Base-by-base conservation (phyloP, 1,140 invertebrate species). In the Daktulosphaira vitifoliae region DNA sequence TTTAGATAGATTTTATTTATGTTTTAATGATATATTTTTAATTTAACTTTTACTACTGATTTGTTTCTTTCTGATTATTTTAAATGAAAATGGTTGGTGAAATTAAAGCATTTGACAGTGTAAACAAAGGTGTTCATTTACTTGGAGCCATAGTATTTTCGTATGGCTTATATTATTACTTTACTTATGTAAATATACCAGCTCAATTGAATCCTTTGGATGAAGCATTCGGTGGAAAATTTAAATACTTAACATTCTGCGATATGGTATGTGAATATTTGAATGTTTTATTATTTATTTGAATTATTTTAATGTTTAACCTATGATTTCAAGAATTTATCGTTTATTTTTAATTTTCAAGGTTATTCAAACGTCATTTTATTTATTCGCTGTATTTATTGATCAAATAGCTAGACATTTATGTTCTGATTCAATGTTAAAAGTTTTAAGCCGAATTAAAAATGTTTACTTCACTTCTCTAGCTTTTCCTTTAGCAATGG, bases 161-260 rank as follows among this genome's bases (percentile, higher is more conserved):
- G 59, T 88, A 83, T 29, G 42, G 38, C 13, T 39, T 62, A 0
- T 62, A 46, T 16, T 62, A 89, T 76, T 85, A 80, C 72, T 78
- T 70, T 59, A 83, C 83, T 71, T 62, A 46, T 25, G 86, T 87
- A 16, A 75, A 80, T 59, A 77, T 88, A 53, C 87, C 87, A 8
- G 65, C 68, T 18, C 74, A 72, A 68, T 76, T 78, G 11, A 72
- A 72, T 65, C 78, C 76, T 62, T 70, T 73, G 29, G 71, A 69
- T 50, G 67, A 67, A 16, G 74, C 73, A 29, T 79, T 75, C 73
- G 88, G 84, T 56, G 86, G 87, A 69, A 91, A 91, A 77, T 84
- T 92, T 66, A 92, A 91, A 78, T 93, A 85, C 76, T 79, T 93
- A 65, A 92, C 90, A 16, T 89, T 87, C 71, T 84, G 88, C 79